Base-by-base conservation (phyloP, 2,113 vertebrate species). In the Anseranas semipalmata region DNA sequence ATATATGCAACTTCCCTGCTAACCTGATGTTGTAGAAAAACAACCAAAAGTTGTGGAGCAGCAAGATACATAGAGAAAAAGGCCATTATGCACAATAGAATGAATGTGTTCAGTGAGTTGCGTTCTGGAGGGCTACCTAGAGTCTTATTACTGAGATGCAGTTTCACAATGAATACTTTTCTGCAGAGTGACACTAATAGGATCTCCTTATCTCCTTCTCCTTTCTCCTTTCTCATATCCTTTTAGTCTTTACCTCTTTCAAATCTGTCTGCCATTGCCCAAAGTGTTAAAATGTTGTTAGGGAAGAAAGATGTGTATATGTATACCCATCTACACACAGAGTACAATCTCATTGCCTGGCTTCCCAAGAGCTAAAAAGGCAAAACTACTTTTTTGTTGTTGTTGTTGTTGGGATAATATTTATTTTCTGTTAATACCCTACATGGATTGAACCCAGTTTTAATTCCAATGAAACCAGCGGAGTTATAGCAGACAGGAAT, bases 301-400 rank as follows among this genome's bases (percentile, higher is more conserved):
- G 6, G 15, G 43, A 41, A 30, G 60, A 72, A 89, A 77, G 21
- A 24, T 8, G 5, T 30, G 12, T 60, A 2, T 25, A 22, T 18
- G 48, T 12, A 55, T 21, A 46, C 6, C 22, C 9, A 11, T 2
- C 10, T 6, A 28, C 0, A 1, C 12, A 37, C 14, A 62, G 37
- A 71, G 5, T 46, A 17, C 35, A 67, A 1, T 55, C 37, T 63
- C 41, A 37, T 13, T 71, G 7, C 7, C 32, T 91, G 43, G 19
- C 10, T 78, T 91, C 8, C 20, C 15, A 25, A 72, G 56, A 41
- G 7, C 3, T 55, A 30, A 72, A 75, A 17, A 6, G 9, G 21
- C 8, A 82, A 75, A 48, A 55, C 0, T 5, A 35, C 17, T 65
- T 58, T 63, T 66, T 5, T 59, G 50, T 24, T 41, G 41, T 41